A percentile compares a stretch with the other conserved stretches of the same genome.
Evolutionary conservation across 1,140 invertebrate species (phyloP).

Genomic region (Heliconius hermathena): DNA sequence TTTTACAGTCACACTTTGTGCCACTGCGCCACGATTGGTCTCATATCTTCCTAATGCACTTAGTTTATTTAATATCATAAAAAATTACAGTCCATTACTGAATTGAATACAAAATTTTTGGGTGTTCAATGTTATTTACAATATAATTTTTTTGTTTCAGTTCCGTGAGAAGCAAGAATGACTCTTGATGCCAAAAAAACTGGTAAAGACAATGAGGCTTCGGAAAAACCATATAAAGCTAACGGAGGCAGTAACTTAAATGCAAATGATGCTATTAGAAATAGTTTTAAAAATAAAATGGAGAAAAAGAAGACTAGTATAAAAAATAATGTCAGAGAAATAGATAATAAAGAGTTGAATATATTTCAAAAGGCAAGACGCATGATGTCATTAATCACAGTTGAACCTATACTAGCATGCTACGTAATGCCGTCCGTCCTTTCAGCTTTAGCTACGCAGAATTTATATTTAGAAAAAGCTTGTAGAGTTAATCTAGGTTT

Average conservation of each 20-base stretch:
- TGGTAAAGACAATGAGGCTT: slow-evolving; percentile 42
- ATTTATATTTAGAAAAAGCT: slow-evolving; percentile 92
- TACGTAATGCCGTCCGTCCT: slow-evolving; percentile 91
- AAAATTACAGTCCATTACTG: neutral
- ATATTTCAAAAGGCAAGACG: slow-evolving; percentile 82
- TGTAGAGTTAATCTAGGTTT: slow-evolving; percentile 90
- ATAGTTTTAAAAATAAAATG: slow-evolving; percentile 60
- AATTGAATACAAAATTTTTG: neutral
- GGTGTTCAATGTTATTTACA: neutral
- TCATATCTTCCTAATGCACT: neutral
- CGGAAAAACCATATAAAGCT: slow-evolving; percentile 50
- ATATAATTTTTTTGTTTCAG: slow-evolving; percentile 50
- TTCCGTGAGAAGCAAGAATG: slow-evolving; percentile 52
- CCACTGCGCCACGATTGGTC: no score
- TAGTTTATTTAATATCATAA: neutral
- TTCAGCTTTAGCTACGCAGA: slow-evolving; percentile 89
- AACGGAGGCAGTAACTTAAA: slow-evolving; percentile 64
- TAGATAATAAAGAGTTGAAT: slow-evolving; percentile 56
- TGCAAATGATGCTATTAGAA: slow-evolving; percentile 53
- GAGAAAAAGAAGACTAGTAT: slow-evolving; percentile 47
- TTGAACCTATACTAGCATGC: slow-evolving; percentile 90
- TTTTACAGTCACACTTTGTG: no score
- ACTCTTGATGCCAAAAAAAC: slow-evolving; percentile 57
- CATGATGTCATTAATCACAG: slow-evolving; percentile 87
- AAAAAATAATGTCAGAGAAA: slow-evolving; percentile 31